Percentiles rank a stretch among this genome's conserved stretches.
Evolutionary conservation across 2,888 invertebrate species (phyloP).

Genomic region (Aporophyla lueneburgensis): DNA sequence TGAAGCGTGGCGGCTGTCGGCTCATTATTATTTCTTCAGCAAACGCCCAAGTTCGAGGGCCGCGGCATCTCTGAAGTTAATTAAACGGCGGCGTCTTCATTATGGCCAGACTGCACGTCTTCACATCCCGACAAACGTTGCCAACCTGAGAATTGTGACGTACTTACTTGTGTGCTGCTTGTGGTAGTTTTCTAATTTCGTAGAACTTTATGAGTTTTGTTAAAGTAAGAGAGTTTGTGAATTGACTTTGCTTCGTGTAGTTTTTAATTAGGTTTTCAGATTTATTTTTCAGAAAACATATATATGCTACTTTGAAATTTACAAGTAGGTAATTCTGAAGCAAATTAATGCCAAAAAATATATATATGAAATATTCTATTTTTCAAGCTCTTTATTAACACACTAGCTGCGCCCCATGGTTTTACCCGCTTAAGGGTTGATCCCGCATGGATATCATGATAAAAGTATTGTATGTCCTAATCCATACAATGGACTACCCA

Average conservation of each 20-base stretch:
- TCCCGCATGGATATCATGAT: too few species aligned
- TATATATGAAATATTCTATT: background rate
- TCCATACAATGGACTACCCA: too few species aligned
- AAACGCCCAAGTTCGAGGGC: slow-evolving; percentile 77
- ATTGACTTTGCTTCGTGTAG: slow-evolving; percentile 7
- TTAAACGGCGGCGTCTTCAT: slow-evolving; percentile 86
- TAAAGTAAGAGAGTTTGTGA: slow-evolving; percentile 11
- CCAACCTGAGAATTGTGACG: slow-evolving; percentile 51
- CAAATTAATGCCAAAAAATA: background rate
- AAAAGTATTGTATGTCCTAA: too few species aligned
- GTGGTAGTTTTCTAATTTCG: slow-evolving; percentile 37
- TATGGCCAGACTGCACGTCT: slow-evolving; percentile 74
- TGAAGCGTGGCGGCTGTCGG: slow-evolving; percentile 62
- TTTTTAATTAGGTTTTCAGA: background rate
- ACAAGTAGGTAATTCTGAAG: background rate
- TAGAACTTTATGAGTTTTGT: slow-evolving; percentile 26
- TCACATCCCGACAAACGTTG: slow-evolving; percentile 49
- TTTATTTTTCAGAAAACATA: background rate
- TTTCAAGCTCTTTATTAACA: background rate
- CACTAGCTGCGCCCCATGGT: too few species aligned
- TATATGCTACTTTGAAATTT: background rate
- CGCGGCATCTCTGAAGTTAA: slow-evolving; percentile 84
- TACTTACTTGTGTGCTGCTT: slow-evolving; percentile 4
- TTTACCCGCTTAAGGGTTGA: too few species aligned
- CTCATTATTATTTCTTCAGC: slow-evolving; percentile 83